Evolutionary conservation across 2,888 invertebrate species (phyloP).

Genomic region (Aplocera efformata): DNA sequence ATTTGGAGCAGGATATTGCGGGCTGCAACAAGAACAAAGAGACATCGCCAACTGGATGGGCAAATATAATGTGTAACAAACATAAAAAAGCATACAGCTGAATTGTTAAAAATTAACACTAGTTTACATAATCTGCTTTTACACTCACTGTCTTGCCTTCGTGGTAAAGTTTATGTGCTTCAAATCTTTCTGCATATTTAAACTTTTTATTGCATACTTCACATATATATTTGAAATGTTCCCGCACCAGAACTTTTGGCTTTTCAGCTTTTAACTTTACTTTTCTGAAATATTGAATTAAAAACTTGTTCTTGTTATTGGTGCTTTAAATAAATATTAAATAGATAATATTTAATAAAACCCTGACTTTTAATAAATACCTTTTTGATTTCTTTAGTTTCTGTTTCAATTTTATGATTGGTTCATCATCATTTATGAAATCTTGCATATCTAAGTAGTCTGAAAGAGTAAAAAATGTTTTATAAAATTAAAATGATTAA

Average conservation of each 20-base stretch:
- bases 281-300: constrained; percentile 14
- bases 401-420: constrained; percentile 3
- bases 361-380: background rate
- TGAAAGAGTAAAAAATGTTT: constrained; percentile 2
- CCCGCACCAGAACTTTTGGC: constrained; percentile 34
- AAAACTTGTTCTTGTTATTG: background rate
- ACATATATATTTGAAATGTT: constrained; percentile 50
- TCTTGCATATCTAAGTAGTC: constrained; percentile 7
- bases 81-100: too few species aligned
- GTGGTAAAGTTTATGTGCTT: constrained; percentile 62
- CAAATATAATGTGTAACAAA: too few species aligned
- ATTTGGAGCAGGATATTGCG: constrained; percentile 50
- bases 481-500: too few species aligned
- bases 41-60: too few species aligned
- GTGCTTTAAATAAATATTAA: background rate
- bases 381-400: constrained; percentile 15
- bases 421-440: constrained; percentile 2
- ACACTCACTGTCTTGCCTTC: constrained; percentile 57
- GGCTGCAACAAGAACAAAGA: constrained; percentile 32
- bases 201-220: constrained; percentile 60
- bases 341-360: too few species aligned
- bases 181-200: constrained; percentile 50
- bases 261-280: constrained; percentile 30
- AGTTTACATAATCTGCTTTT: too few species aligned
- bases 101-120: too few species aligned